phyloP scores from a whole-genome alignment of 2,797 vertebrate species.

The Otus scops region DNA sequence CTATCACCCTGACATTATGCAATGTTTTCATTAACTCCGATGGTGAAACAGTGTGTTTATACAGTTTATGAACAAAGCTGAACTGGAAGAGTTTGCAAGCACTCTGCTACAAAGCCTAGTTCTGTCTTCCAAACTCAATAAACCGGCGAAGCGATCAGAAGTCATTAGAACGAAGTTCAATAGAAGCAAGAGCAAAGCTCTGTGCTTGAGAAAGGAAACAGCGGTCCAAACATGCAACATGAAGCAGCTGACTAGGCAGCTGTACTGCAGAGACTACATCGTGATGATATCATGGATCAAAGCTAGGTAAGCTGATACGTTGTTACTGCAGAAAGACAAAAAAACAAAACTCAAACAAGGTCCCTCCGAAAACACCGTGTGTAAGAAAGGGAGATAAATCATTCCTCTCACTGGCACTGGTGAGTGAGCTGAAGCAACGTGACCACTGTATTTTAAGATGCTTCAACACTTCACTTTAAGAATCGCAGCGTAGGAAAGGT shows the following conservation, averaged over 20 bases:
- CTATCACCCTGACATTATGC: slow-evolving; percentile 53
- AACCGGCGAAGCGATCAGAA: neutral
- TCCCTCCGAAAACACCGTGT: neutral
- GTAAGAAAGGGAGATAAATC: neutral
- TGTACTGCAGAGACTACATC: slow-evolving; percentile 9
- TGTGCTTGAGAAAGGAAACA: slow-evolving; percentile 27
- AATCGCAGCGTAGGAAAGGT: neutral
- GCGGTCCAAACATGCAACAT: neutral
- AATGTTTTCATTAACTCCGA: slow-evolving; percentile 63
- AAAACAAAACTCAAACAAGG: neutral
- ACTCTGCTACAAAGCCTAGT: neutral
- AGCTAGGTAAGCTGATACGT: slow-evolving; percentile 2
- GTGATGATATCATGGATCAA: neutral
- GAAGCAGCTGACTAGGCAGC: slow-evolving; percentile 47
- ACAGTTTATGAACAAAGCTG: slow-evolving; percentile 53
- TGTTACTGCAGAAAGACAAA: neutral
- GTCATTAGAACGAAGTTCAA: slow-evolving; percentile 58
- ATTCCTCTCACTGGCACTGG: neutral
- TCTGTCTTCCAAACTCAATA: slow-evolving; percentile 41
- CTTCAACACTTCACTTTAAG: neutral
- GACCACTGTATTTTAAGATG: neutral
- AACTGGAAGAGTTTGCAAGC: slow-evolving; percentile 22
- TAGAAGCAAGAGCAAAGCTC: slow-evolving; percentile 33
- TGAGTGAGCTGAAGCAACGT: neutral
- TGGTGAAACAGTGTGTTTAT: slow-evolving; percentile 61